A percentile compares a stretch with the other conserved stretches of the same genome.
Evolutionary conservation across 2,797 vertebrate genomes (phyloP).

Genomic region (Acestrorhynchus altus): DNA sequence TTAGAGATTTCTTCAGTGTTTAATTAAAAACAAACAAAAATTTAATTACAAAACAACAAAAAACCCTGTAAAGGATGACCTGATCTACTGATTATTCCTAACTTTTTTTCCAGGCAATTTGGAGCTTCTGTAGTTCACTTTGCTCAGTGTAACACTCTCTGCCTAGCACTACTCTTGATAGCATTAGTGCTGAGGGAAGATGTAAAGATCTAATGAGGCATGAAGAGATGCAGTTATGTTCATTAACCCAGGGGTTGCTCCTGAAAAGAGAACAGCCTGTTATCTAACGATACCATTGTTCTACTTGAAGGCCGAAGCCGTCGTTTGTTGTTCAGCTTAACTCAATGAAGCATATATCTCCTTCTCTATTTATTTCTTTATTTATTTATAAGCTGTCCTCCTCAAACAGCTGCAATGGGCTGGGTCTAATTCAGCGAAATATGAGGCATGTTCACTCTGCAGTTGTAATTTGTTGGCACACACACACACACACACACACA

Average conservation of each 20-base stretch:
- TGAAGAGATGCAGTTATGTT: slow-evolving; percentile 55
- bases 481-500: background rate
- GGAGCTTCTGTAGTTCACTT: slow-evolving; percentile 1
- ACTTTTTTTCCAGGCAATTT: slow-evolving; percentile 6
- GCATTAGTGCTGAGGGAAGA: slow-evolving; percentile 46
- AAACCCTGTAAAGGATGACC: background rate
- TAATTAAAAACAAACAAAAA: too few relatives aligned
- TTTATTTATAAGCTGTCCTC: slow-evolving; percentile 14
- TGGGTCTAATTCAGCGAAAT: slow-evolving; percentile 39
- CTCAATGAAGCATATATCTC: slow-evolving; percentile 11
- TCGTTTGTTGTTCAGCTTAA: slow-evolving; percentile 50
- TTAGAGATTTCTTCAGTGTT: too few relatives aligned
- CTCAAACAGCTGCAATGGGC: slow-evolving; percentile 48
- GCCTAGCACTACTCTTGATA: slow-evolving; percentile 24
- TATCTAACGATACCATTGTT: slow-evolving; percentile 55
- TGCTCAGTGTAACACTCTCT: slow-evolving; percentile 23
- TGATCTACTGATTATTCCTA: slow-evolving; percentile 2
- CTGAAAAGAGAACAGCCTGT: slow-evolving; percentile 58
- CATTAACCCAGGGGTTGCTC: slow-evolving; percentile 59
- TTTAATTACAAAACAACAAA: too few relatives aligned
- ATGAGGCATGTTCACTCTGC: background rate
- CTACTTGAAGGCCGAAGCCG: slow-evolving; percentile 43
- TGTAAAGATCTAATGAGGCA: slow-evolving; percentile 59
- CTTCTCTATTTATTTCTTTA: background rate
- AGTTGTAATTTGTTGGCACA: slow-evolving; percentile 43